Evolutionary conservation across 1,140 invertebrate genomes (phyloP), one percentile per base, ranked within the genome.

Genomic region (Pinna nobilis): DNA sequence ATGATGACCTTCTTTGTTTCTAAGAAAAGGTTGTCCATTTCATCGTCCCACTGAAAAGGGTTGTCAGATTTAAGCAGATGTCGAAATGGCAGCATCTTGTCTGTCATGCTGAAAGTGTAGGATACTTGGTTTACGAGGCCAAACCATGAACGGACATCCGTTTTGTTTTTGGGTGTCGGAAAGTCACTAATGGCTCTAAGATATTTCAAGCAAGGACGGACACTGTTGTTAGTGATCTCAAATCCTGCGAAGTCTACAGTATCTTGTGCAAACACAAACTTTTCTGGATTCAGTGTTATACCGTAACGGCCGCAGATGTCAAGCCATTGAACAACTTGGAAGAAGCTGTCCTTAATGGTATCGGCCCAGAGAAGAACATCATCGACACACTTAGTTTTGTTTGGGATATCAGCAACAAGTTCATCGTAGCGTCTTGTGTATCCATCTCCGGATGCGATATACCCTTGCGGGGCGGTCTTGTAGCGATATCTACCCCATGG

Each of bases 231-330:
- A 4, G 74, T 63, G 60, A 83, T 81, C 60, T 76, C 76, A 39
- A 78, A 82, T 18, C 82, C 81, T 1, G 78, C 78, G 57, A 80
- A 88, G 13, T 82, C 74, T 0, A 85, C 76, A 0, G n/a, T 55
- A 11, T 76, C 50, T 57, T 71, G 23, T 5, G 51, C 79, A 39
- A 87, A 81, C 3, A 20, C 9, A 32, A 82, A 80, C 65, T 86
- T 87, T 0, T 78, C 63, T 7, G 76, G 68, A 55, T 84, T 87
- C 4, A 88, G 73, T 1, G 71, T 87, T 15, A 83, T 87, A 23
- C 78, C 75, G 41, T 79, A 65, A 18, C 70, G 30, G 33, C 70
- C 77, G 57, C 80, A 83, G 1, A 59, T 33, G 23, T 82, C 67
- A 0, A 82, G 66, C 70, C 79, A 79, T 37, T 65, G 13, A 6